Percentiles rank a stretch among this genome's conserved stretches.
Evolutionary conservation across 2,113 vertebrate species (phyloP).

Genomic region (Tragelaphus strepsiceros): DNA sequence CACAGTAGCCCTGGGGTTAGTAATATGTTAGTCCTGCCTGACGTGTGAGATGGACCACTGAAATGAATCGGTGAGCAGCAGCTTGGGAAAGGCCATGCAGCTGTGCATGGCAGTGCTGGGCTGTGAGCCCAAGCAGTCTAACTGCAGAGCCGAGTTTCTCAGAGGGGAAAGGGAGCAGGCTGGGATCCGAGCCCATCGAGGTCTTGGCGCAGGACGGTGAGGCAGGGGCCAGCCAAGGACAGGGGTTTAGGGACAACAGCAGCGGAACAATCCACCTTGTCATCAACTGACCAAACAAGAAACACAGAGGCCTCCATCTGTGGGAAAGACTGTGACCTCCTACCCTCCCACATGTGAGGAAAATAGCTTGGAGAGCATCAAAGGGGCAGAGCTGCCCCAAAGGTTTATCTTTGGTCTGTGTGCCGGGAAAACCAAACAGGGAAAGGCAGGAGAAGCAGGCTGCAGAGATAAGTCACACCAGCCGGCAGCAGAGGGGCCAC

Average conservation of each 20-base stretch:
- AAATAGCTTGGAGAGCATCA: background rate
- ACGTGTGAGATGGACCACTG: background rate
- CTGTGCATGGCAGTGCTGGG: background rate
- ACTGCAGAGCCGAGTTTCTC: background rate
- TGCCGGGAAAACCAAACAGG: background rate
- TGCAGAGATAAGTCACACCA: background rate
- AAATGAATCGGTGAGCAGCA: background rate
- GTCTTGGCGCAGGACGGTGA: background rate
- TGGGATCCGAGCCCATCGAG: background rate
- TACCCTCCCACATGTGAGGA: constrained; percentile 2
- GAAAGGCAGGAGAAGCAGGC: background rate
- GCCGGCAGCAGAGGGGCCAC: background rate
- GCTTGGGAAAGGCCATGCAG: background rate
- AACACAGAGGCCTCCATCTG: constrained; percentile 42
- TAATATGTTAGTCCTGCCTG: background rate
- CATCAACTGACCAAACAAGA: background rate
- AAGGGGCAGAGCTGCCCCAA: constrained; percentile 47
- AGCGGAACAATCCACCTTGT: constrained; percentile 7
- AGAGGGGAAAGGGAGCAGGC: background rate
- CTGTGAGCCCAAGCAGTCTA: background rate
- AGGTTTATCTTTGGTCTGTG: constrained; percentile 40
- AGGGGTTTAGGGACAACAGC: background rate
- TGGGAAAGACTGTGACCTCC: constrained; percentile 66
- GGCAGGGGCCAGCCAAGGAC: background rate
- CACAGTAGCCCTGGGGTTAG: background rate